These are phyloP conservation scores for Vanessa tameamea DNA, from an alignment of 1,140 invertebrate species.

Conservation along the genomic window DNA sequence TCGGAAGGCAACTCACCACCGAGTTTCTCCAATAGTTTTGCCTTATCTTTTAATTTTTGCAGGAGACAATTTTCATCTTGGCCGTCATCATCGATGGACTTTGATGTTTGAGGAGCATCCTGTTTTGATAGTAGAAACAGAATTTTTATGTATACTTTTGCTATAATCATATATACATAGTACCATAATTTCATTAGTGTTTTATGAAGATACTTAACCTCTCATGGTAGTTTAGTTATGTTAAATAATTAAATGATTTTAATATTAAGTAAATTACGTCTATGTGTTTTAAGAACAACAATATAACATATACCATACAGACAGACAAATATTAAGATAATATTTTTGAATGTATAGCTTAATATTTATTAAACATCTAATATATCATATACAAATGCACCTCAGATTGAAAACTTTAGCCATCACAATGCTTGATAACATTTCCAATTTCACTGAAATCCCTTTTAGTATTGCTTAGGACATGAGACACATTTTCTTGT, in stretches of 20 bases:
- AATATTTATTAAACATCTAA: not conserved
- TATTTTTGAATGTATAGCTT: too few species aligned
- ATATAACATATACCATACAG: too few species aligned
- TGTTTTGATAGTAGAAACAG: constrained; percentile 26
- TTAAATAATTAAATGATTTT: too few species aligned
- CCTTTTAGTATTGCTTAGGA: constrained; percentile 29
- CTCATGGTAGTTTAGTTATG: too few species aligned
- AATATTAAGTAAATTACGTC: too few species aligned
- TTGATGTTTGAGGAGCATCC: constrained; percentile 38
- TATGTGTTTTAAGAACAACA: too few species aligned
- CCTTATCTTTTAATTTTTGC: constrained; percentile 68
- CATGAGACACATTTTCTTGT: constrained; percentile 40
- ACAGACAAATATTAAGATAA: too few species aligned
- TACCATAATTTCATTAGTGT: too few species aligned
- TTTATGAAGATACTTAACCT: too few species aligned
- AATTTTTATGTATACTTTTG: too few species aligned
- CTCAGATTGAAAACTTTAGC: constrained; percentile 52
- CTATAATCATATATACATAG: too few species aligned
- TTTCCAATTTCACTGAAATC: constrained; percentile 45
- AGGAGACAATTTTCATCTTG: constrained; percentile 63
- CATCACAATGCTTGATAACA: constrained; percentile 55
- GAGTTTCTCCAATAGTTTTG: constrained; percentile 68
- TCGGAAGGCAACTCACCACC: constrained; percentile 70
- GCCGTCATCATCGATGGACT: constrained; percentile 54
- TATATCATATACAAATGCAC: constrained; percentile 1